Conservation (phyloP, 2,888 invertebrate genomes). For the Drosophila yooni region DNA sequence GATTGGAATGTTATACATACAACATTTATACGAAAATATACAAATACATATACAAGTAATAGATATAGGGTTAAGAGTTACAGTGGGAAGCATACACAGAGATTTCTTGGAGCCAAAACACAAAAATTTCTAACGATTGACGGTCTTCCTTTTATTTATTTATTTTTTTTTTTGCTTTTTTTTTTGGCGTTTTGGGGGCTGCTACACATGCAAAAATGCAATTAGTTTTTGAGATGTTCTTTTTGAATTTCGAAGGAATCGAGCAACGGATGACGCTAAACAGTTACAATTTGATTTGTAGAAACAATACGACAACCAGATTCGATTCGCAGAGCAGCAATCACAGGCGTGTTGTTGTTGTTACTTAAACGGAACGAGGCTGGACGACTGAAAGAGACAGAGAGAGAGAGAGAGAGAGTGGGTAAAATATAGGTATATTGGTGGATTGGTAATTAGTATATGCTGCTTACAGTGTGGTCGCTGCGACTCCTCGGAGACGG, state of each 20-base stretch:
- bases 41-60: conserved; percentile 52
- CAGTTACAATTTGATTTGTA: conserved; percentile 31
- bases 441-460: background rate
- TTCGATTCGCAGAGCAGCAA: conserved; percentile 86
- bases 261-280: conserved; percentile 52
- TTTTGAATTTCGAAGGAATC: conserved; percentile 48
- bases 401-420: conserved; percentile 33
- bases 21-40: conserved; percentile 61
- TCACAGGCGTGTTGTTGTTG: conserved; percentile 89
- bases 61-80: conserved; percentile 25
- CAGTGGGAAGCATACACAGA: conserved; percentile 30
- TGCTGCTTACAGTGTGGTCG: conserved; percentile 91
- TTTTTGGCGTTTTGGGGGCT: conserved; percentile 68
- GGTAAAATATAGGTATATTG: conserved; percentile 3
- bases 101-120: conserved; percentile 51
- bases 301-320: conserved; percentile 55
- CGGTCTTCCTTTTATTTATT: conserved; percentile 5
- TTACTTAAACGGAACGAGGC: conserved; percentile 90
- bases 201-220: conserved; percentile 63
- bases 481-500: conserved; percentile 83
- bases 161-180: conserved; percentile 29
- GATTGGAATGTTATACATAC: conserved; percentile 68
- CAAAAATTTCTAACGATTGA: conserved; percentile 39
- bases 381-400: conserved; percentile 89
- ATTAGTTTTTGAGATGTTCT: conserved; percentile 45